A percentile compares a stretch with the other conserved stretches of the same genome.
Evolutionary conservation across 2,113 vertebrate genomes (phyloP).

Genomic region (Balaeniceps rex): DNA sequence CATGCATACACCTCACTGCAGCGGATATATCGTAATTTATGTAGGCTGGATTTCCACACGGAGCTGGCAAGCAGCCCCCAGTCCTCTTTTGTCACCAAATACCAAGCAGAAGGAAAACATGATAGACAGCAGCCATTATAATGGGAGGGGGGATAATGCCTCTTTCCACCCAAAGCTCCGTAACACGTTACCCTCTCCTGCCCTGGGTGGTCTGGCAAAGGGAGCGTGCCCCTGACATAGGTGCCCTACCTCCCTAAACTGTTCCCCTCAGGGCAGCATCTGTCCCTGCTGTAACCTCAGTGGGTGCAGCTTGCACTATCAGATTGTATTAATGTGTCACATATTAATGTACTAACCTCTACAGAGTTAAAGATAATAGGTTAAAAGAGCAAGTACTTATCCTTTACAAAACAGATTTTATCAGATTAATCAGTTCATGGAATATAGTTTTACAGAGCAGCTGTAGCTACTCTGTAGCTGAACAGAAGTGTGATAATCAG

Average conservation of each 20-base stretch:
- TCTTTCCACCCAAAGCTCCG: not conserved
- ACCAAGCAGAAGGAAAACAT: not conserved
- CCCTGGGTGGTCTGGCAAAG: not conserved
- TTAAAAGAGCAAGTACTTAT: not conserved
- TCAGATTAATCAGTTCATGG: not conserved
- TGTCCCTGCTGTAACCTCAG: not conserved
- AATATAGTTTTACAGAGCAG: not conserved
- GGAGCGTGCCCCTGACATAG: accelerated
- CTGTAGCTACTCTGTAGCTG: not conserved
- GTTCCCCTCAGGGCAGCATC: not conserved
- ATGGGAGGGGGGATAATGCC: not conserved
- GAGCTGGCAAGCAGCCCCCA: accelerated
- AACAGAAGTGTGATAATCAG: not conserved
- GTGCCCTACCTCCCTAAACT: not conserved
- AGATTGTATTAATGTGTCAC: not conserved
- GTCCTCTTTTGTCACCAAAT: not conserved
- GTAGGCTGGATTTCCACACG: not conserved
- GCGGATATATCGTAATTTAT: not conserved
- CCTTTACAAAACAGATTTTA: not conserved
- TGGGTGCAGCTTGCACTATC: not conserved
- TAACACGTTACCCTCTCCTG: accelerated
- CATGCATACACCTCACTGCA: not conserved
- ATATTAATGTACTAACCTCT: not conserved
- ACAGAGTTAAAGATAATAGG: not conserved
- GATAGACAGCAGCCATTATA: not conserved